Evolutionary conservation across 1,140 invertebrate species (phyloP), one percentile per base, ranked within the genome.

Genomic region (Drosophila serrata): DNA sequence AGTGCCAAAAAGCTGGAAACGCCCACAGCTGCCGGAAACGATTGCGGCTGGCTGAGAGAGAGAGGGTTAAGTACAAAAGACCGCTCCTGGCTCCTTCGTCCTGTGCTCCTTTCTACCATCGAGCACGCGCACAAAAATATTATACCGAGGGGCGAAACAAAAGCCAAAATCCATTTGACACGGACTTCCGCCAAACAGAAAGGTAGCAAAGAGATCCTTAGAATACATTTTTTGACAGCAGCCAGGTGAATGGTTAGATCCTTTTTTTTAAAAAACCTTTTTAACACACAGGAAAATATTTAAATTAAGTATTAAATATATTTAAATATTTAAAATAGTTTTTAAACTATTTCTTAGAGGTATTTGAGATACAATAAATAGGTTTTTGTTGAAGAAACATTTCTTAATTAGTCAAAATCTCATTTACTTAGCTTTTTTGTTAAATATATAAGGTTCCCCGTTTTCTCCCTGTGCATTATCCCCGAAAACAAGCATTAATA

Each of bases 1-100:
- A 82, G 82, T 79, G 80, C 61, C 67, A 68, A 74, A 82, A 75
- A 67, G 73, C 69, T 53, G 68, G 75, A 90, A 82, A 65, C 90
- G 88, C 90, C 90, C 84, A 88, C 90, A 91, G 86, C 90, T 91
- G 90, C 90, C 90, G 90, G 90, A 91, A 88, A 56, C 68, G 74
- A 29, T 57, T 69, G 74, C 58, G 61, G 63, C 67, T 48, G 49
- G 61, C 51, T 64, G 59, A 48, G 24, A 24, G 59, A 48, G 24
- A 24, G 75, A 59, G 65, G 65, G 75, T 79, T 72, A 49, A 74
- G n/a, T 22, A 79, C 42, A 87, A 65, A 75, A 49, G 68, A 31
- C 3, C 11, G 11, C 5, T 3, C 17, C 5, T 3, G 2, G 40
- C 40, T 12, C 45, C 49, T 9, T 58, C n/a, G 49, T 58, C 15